Percentiles rank a stretch among this genome's conserved stretches.
Evolutionary conservation across 2,888 invertebrate genomes (phyloP).

Genomic region (Eupithecia pulchellata): DNA sequence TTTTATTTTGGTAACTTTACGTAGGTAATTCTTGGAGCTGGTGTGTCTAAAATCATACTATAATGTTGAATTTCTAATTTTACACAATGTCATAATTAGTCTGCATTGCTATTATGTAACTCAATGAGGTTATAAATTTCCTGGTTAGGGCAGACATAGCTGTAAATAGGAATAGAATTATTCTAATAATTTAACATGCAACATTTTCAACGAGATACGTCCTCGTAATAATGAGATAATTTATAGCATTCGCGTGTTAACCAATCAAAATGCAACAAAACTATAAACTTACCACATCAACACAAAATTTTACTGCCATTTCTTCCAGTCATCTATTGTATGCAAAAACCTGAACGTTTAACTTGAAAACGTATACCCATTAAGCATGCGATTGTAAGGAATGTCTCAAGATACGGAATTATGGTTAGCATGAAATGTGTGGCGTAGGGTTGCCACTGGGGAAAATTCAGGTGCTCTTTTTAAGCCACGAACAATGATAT

Average conservation of each 20-base stretch:
- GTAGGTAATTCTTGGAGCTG: too few species aligned
- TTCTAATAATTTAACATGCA: not conserved
- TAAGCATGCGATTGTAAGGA: slow-evolving; percentile 38
- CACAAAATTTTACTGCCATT: slow-evolving; percentile 19
- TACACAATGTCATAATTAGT: too few species aligned
- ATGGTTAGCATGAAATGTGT: slow-evolving; percentile 38
- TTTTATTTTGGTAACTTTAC: too few species aligned
- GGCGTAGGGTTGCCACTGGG: slow-evolving; percentile 26
- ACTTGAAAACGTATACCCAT: slow-evolving; percentile 31
- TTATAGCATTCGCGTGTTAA: slow-evolving; percentile 20
- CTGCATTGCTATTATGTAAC: too few species aligned
- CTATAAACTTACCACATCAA: slow-evolving; percentile 24
- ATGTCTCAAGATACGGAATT: slow-evolving; percentile 48
- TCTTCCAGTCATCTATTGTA: slow-evolving; percentile 26
- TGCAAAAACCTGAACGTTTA: slow-evolving; percentile 32
- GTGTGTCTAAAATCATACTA: too few species aligned
- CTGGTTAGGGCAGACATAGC: too few species aligned
- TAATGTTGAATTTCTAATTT: too few species aligned
- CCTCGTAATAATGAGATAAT: not conserved
- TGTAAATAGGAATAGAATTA: too few species aligned
- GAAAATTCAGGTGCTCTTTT: not conserved
- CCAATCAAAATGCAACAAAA: slow-evolving; percentile 17
- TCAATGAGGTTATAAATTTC: too few species aligned
- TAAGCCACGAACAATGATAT: too few species aligned
- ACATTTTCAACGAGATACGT: too few species aligned